Evolutionary conservation across 2,888 invertebrate species (phyloP).

Genomic region (Protonemura montana): DNA sequence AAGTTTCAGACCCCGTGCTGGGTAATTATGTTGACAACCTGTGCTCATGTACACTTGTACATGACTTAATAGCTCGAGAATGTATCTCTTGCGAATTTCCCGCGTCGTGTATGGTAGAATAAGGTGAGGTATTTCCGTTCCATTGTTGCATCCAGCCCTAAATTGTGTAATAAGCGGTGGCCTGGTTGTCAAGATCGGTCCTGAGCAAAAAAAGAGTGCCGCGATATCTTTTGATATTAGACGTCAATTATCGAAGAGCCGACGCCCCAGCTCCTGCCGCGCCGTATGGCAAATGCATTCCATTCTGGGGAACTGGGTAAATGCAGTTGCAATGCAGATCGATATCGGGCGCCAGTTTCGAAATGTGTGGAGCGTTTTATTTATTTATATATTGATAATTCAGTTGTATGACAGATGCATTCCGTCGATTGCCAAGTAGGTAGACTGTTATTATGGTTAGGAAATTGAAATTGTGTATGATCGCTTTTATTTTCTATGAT

Average conservation of each 20-base stretch:
- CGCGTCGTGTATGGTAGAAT: neutral
- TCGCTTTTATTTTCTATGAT: neutral
- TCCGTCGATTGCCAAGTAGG: neutral
- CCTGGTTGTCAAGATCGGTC: neutral
- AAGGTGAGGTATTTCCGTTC: neutral
- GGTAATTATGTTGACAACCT: neutral
- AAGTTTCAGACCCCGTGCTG: neutral
- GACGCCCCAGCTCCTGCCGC: neutral
- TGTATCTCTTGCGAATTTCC: neutral
- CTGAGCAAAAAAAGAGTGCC: neutral
- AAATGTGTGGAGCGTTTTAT: neutral
- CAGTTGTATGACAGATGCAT: neutral
- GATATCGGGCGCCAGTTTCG: neutral
- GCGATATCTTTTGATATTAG: neutral
- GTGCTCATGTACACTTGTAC: too few relatives aligned
- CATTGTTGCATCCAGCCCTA: neutral
- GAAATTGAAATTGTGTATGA: neutral
- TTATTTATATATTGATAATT: neutral
- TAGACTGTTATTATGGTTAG: neutral
- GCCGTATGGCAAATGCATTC: neutral
- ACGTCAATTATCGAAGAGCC: neutral
- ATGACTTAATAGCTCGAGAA: neutral
- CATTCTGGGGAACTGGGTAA: neutral
- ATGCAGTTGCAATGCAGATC: neutral
- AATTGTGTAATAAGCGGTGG: slow-evolving; percentile 1